Base-by-base conservation (phyloP, 2,113 vertebrate genomes). In the Bufo bufo region DNA sequence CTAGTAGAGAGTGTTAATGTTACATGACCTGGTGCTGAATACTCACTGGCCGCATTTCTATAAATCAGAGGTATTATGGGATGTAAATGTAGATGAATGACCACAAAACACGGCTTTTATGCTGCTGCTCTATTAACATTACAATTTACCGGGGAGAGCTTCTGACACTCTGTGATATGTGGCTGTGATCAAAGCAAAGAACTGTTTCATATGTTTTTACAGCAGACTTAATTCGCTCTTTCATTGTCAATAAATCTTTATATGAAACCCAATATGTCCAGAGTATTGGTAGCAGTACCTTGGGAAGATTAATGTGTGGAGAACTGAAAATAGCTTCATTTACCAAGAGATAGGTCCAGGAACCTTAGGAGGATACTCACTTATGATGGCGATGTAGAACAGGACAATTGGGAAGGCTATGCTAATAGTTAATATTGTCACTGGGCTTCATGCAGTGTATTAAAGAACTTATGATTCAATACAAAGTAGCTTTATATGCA, bases 191-290 rank as follows among this genome's bases (percentile, higher is more conserved):
- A 87, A 86, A 85, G 54, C 59, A 66, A 54, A 78, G 77, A 87
- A 87, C 63, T 80, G 63, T 87, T 66, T 87, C 59, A 69, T 71
- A 69, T 63, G 77, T 80, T 87, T 80, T 66, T 45, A 56, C 77
- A 87, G 77, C 77, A 80, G 75, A 87, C 61, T 81, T 87, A 66
- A 87, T 81, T 80, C 9, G 50, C 23, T 80, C 77, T 81, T 74
- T 87, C 86, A 82, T 82, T 59, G 66, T 82, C 78, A 74, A 82
- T 87, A 87, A 87, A 87, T 87, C 86, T 82, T 71, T 80, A 87
- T 69, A 87, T 43, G 77, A 85, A 78, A 69, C 59, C 77, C 77
- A 86, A 69, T 86, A 79, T 80, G 77, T 66, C 77, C 77, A 58
- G 50, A 23, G 77, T 87, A 80, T 87, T 71, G 85, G 77, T 69